A percentile compares a stretch with the other conserved stretches of the same genome.
These are phyloP conservation scores for Craseonycteris thonglongyai DNA, from an alignment of 2,113 vertebrate species.

Conservation along the genomic window DNA sequence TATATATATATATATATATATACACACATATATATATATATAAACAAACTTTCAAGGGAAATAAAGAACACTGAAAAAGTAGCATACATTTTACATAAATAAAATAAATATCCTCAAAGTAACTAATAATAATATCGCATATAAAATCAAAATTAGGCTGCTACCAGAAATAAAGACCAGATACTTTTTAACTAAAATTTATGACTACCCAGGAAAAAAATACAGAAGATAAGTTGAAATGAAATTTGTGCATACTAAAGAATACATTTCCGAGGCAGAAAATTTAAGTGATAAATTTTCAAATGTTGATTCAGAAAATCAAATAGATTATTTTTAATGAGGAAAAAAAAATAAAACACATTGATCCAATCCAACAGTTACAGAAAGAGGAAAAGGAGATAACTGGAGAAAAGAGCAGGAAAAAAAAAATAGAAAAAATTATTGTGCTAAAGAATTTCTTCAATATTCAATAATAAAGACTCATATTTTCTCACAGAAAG, in stretches of 20 bases:
- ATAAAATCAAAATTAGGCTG: neutral
- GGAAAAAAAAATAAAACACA: neutral
- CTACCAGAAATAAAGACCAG: neutral
- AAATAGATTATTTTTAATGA: neutral
- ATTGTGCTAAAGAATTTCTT: neutral
- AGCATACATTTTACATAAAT: neutral
- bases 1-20: no score
- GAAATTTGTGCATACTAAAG: neutral
- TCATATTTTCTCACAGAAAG: neutral
- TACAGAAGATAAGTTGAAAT: neutral
- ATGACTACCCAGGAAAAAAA: neutral
- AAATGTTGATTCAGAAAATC: neutral
- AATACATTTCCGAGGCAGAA: neutral
- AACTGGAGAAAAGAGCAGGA: no score
- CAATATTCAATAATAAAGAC: neutral
- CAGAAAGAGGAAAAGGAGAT: neutral
- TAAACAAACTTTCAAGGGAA: neutral
- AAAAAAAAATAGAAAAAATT: neutral
- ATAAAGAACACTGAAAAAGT: neutral
- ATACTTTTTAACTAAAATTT: neutral
- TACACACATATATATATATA: no score
- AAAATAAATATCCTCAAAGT: neutral
- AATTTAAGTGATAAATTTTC: neutral
- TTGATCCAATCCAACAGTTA: neutral
- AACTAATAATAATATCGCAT: neutral